Evolutionary conservation across 2,113 vertebrate genomes (phyloP), one percentile per base, ranked within the genome.

Genomic region (Acanthisitta chloris): DNA sequence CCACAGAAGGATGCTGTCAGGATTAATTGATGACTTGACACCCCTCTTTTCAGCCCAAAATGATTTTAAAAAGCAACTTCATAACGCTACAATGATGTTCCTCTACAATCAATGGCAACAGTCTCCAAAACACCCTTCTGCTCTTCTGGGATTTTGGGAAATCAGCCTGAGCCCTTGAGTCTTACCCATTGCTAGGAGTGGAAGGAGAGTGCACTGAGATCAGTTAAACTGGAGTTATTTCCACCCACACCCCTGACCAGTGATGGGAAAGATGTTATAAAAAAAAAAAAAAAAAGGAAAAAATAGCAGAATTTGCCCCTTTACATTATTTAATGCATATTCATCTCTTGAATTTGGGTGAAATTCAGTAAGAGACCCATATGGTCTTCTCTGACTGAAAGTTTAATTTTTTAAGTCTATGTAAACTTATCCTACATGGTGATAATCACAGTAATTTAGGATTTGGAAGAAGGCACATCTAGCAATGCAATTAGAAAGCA

Each of bases 1-100:
- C 87, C 87, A 96, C 94, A 96, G 93, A 97, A 94, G 93, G 94
- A 91, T 79, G 88, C 87, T 96, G 92, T 96, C 95, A 96, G 78
- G 87, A 92, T 91, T 96, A 94, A 96, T 66, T 96, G 94, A 95
- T 90, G 78, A 65, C 49, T 96, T 96, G 90, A 96, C 87, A 94
- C 66, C 85, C 87, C 85, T 73, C 79, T 97, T 91, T 93, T 92
- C 90, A 92, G 90, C 59, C 81, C 48, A n/a, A 90, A 87, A 57
- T 28, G 34, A 86, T 77, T 74, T 4, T 4, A 46, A 81, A 85
- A 92, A 86, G 67, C 49, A 81, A 55, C 62, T 79, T 92, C 33
- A 54, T 15, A 58, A 64, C 74, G n/a, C 17, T 55, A 12, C 0
- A 20, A 59, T 20, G 77, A 84, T 73, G 78, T 36, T 85, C 42